phyloP scores from a whole-genome alignment of 2,888 invertebrate species.

The Pachliopta kotzebuea region DNA sequence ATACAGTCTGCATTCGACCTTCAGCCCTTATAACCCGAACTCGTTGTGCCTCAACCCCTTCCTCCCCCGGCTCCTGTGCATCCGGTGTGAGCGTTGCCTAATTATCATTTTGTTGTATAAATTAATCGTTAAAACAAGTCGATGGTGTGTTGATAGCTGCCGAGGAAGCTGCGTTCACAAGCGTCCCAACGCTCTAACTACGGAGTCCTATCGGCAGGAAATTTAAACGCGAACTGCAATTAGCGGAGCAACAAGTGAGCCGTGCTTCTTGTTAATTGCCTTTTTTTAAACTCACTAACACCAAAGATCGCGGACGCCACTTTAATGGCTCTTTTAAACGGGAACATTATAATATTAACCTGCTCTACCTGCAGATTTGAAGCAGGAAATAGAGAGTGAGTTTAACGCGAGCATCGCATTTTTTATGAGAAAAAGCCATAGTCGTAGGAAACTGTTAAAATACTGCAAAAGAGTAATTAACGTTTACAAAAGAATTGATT shows the following conservation, averaged over 20 bases:
- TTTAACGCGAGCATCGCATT: too few species aligned
- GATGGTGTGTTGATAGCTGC: constrained; percentile 63
- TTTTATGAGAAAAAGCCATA: too few species aligned
- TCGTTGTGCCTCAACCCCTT: background rate
- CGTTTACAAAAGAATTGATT: too few species aligned
- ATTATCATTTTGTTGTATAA: constrained; percentile 76
- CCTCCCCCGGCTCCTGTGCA: constrained; percentile 35
- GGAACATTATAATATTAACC: too few species aligned
- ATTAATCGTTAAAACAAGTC: constrained; percentile 72
- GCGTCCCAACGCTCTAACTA: constrained; percentile 28
- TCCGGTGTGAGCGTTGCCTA: constrained; percentile 52
- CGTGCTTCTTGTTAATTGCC: constrained; percentile 20
- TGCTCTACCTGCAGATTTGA: too few species aligned
- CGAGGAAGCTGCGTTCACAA: constrained; percentile 46
- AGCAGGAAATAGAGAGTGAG: too few species aligned
- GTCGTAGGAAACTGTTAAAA: too few species aligned
- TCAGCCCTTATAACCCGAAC: constrained; percentile 5
- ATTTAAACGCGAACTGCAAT: constrained; percentile 24
- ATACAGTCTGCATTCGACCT: constrained; percentile 4
- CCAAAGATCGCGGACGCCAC: too few species aligned
- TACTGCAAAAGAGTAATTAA: too few species aligned
- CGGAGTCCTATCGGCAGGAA: constrained; percentile 17
- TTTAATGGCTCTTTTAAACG: too few species aligned
- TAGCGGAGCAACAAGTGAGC: constrained; percentile 12
- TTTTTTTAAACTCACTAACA: constrained; percentile 12